These are phyloP conservation scores for Syrmaticus mikado DNA, from an alignment of 2,113 vertebrate genomes.

Conservation along the genomic window DNA sequence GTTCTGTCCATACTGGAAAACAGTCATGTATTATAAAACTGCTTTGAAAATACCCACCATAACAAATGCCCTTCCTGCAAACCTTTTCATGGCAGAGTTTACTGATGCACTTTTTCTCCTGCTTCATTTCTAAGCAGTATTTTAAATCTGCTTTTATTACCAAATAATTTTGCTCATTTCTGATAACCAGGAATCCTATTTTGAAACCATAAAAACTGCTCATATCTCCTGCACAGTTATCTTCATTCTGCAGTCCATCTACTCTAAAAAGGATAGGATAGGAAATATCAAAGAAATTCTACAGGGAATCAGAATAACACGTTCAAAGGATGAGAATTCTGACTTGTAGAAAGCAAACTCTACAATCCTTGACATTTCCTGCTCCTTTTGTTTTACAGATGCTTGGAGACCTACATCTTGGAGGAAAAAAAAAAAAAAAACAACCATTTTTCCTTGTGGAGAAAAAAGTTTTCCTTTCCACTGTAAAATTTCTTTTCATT, in stretches of 20 bases:
- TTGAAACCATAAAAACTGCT: not conserved
- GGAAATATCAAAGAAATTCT: conserved; percentile 30
- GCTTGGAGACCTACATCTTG: not conserved
- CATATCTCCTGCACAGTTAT: not conserved
- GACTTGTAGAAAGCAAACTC: not conserved
- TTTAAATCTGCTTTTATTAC: not conserved
- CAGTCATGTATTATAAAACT: not conserved
- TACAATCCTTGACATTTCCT: not conserved
- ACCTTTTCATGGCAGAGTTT: not conserved
- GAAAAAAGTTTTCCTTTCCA: not conserved
- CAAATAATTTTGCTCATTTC: not conserved
- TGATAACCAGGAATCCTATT: not conserved
- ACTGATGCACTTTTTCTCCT: not conserved
- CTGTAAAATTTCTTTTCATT: not conserved
- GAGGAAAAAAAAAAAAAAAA: too few relatives aligned
- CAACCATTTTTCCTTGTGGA: too few relatives aligned
- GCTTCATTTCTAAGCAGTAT: not conserved
- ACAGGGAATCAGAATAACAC: not conserved
- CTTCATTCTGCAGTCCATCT: not conserved
- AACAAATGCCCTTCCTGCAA: not conserved
- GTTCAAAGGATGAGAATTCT: conserved; percentile 2
- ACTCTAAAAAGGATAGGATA: not conserved
- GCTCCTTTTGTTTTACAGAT: conserved; percentile 20
- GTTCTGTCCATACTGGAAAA: not conserved
- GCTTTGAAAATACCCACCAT: not conserved